Conservation (phyloP, 2,113 vertebrate genomes). For the Rhinolophus sinicus region DNA sequence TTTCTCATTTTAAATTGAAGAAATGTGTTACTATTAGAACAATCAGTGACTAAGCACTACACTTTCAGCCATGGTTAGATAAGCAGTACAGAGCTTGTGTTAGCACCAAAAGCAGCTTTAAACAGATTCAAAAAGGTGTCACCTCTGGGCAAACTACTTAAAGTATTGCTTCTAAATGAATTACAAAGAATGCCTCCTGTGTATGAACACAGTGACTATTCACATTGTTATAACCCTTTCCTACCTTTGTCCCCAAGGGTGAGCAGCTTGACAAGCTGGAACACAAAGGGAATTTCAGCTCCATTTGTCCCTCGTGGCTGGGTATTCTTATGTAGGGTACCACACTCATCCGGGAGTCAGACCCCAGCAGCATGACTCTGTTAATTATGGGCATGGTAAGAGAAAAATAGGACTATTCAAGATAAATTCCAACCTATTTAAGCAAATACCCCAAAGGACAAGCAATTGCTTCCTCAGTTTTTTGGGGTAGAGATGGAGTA, state of each 20-base stretch:
- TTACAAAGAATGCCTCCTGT: background rate
- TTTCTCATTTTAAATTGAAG: background rate
- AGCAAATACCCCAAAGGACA: background rate
- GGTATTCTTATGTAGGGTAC: background rate
- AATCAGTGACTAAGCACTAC: background rate
- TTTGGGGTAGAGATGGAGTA: background rate
- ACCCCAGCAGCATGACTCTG: background rate
- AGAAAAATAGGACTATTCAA: background rate
- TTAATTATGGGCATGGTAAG: background rate
- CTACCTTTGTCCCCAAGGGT: background rate
- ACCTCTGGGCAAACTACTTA: background rate
- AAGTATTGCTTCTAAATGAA: background rate
- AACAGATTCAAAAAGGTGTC: background rate
- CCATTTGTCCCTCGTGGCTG: accelerated
- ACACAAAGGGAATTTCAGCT: background rate
- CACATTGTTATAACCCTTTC: background rate
- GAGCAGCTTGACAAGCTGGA: background rate
- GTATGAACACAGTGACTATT: background rate
- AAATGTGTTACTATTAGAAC: background rate
- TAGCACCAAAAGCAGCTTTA: background rate
- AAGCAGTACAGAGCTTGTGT: background rate
- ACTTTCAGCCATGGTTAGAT: background rate
- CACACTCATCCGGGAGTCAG: background rate
- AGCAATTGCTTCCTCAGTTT: background rate
- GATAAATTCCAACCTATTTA: background rate